Conservation (phyloP, 2,797 vertebrate species). For the Jordanella pulchra region DNA sequence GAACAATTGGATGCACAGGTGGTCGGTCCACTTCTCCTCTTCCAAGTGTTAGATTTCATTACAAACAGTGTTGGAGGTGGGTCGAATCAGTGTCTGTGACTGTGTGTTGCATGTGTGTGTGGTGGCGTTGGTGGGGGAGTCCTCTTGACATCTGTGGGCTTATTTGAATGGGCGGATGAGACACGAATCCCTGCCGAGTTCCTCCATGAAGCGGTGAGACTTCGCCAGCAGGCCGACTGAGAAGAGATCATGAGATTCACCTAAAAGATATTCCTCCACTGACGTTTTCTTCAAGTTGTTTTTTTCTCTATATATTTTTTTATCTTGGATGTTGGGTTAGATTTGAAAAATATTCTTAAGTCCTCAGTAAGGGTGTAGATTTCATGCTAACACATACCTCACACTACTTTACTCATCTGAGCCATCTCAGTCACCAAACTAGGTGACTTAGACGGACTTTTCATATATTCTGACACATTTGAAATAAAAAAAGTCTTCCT, state of each 20-base stretch:
- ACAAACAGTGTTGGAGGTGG: slow-evolving; percentile 76
- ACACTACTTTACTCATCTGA: neutral
- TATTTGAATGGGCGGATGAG: slow-evolving; percentile 69
- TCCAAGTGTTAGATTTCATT: slow-evolving; percentile 80
- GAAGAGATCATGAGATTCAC: slow-evolving; percentile 22
- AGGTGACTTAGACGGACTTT: neutral
- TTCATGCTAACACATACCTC: neutral
- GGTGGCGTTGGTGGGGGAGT: slow-evolving; percentile 56
- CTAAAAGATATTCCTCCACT: neutral
- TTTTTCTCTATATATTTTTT: neutral
- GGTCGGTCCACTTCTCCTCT: slow-evolving; percentile 71
- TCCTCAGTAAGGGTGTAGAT: no score
- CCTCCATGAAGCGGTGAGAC: slow-evolving; percentile 31
- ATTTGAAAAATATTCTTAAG: neutral
- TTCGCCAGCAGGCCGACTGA: slow-evolving; percentile 42
- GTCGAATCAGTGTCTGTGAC: slow-evolving; percentile 54
- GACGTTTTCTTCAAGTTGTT: neutral
- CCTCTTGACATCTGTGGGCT: slow-evolving; percentile 70
- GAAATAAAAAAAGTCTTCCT: neutral
- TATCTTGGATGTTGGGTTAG: neutral
- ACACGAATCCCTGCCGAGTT: slow-evolving; percentile 62
- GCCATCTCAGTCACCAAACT: neutral
- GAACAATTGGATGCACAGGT: slow-evolving; percentile 76
- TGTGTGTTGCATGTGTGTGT: slow-evolving; percentile 19
- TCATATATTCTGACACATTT: neutral